Evolutionary conservation across 1,140 invertebrate genomes (phyloP).

Genomic region (Proales similis): DNA sequence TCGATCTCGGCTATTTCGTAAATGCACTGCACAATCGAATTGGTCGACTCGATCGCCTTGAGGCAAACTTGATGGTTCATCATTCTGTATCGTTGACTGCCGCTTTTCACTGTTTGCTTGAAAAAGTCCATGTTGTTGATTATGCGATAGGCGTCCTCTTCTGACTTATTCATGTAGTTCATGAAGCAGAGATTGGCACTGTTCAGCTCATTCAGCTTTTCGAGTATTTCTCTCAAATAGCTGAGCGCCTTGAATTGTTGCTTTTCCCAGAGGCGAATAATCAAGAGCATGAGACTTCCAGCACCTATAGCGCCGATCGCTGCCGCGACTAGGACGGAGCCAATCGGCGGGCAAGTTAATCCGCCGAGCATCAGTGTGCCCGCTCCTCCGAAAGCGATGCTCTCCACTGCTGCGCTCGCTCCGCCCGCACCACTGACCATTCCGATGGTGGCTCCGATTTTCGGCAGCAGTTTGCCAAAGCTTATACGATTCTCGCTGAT

Average conservation of each 20-base stretch:
- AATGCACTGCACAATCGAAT: conserved; percentile 8
- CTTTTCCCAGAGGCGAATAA: conserved; percentile 12
- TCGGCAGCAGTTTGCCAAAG: conserved; percentile 27
- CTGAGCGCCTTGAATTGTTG: conserved; percentile 31
- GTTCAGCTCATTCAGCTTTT: conserved; percentile 3
- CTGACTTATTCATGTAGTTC: conserved; percentile 32
- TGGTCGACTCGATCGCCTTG: conserved; percentile 13
- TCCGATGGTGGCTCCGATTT: conserved; percentile 22
- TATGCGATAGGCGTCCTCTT: conserved; percentile 28
- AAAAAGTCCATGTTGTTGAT: conserved; percentile 14
- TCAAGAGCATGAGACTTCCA: conserved; percentile 3
- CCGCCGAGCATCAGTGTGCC: conserved; percentile 25
- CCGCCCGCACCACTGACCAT: conserved; percentile 3
- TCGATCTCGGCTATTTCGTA: conserved; percentile 31
- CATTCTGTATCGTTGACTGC: conserved; percentile 23
- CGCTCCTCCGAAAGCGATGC: conserved; percentile 27
- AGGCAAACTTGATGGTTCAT: conserved; percentile 6
- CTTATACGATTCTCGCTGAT: conserved; percentile 17
- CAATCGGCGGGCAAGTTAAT: conserved; percentile 13
- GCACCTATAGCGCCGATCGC: conserved; percentile 1
- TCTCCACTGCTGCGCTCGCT: background rate
- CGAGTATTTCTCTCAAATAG: conserved; percentile 23
- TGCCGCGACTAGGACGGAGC: conserved; percentile 13
- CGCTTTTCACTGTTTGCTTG: conserved; percentile 11
- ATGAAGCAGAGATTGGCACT: conserved; percentile 26